phyloP scores from a whole-genome alignment of 1,140 invertebrate species.

The Wasmannia auropunctata region DNA sequence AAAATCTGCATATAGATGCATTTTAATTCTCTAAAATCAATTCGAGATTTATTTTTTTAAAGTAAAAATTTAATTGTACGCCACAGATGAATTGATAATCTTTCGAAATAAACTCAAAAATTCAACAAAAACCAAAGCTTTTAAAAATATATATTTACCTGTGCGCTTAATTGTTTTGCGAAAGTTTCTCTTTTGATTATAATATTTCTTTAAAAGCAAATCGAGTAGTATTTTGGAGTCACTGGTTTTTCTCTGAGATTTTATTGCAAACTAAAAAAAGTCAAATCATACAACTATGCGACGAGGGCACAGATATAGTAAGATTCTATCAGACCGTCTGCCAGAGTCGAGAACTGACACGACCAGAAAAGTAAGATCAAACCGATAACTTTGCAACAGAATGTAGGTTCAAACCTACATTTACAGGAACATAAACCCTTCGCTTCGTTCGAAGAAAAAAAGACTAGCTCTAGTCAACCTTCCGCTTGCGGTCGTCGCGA shows the following conservation, averaged over 20 bases:
- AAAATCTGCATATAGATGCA: too few species aligned
- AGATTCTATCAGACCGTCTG: constrained; percentile 72
- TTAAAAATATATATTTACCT: neutral
- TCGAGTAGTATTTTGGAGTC: neutral
- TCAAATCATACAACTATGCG: constrained; percentile 33
- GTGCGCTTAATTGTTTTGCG: neutral
- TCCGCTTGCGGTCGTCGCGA: neutral
- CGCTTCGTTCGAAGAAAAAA: neutral
- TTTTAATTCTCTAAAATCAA: too few species aligned
- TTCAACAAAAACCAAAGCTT: neutral
- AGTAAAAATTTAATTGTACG: neutral
- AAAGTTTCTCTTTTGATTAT: neutral
- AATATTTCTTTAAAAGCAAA: neutral
- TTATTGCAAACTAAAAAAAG: constrained; percentile 48
- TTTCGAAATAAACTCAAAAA: neutral
- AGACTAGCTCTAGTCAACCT: neutral
- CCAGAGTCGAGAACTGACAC: constrained; percentile 42
- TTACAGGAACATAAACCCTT: constrained; percentile 3
- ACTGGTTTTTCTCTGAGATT: constrained; percentile 10
- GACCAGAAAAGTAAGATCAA: too few species aligned
- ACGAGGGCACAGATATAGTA: constrained; percentile 69
- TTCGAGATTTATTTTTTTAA: neutral
- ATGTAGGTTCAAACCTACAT: constrained; percentile 41
- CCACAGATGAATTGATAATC: neutral
- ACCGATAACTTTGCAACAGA: constrained; percentile 63